phyloP scores from a whole-genome alignment of 1,140 invertebrate genomes.

The Hormaphis cornu region DNA sequence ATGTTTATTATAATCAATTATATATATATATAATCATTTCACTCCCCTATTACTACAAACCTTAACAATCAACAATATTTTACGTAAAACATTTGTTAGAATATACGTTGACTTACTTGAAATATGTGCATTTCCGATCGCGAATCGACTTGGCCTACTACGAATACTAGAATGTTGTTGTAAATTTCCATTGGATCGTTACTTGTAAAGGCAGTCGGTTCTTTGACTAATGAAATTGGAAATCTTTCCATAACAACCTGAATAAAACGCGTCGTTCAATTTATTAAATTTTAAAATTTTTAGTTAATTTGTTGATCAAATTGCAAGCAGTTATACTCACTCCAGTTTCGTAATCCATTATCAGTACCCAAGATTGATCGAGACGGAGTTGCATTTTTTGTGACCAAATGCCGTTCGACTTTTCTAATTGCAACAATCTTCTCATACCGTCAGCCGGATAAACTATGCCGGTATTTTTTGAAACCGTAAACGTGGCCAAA shows the following conservation, averaged over 20 bases:
- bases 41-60: no score
- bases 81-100: background rate
- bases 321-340: no score
- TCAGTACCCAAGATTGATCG: slow-evolving; percentile 76
- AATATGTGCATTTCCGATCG: slow-evolving; percentile 97
- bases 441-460: slow-evolving; percentile 92
- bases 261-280: slow-evolving; percentile 40
- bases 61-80: slow-evolving; percentile 9
- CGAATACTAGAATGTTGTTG: slow-evolving; percentile 96
- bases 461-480: slow-evolving; percentile 73
- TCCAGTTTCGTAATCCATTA: slow-evolving; percentile 93
- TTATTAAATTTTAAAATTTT: no score
- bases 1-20: no score
- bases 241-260: slow-evolving; percentile 93
- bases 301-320: no score
- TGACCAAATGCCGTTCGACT: slow-evolving; percentile 96
- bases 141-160: slow-evolving; percentile 63
- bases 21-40: no score
- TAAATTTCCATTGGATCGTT: slow-evolving; percentile 93
- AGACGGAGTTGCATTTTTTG: slow-evolving; percentile 92
- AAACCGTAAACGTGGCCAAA: slow-evolving; percentile 93
- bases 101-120: slow-evolving; percentile 54
- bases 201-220: slow-evolving; percentile 94
- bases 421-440: slow-evolving; percentile 87
- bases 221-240: slow-evolving; percentile 79